Conservation (phyloP, 2,797 vertebrate species). For the Thripadectes ignobilis region DNA sequence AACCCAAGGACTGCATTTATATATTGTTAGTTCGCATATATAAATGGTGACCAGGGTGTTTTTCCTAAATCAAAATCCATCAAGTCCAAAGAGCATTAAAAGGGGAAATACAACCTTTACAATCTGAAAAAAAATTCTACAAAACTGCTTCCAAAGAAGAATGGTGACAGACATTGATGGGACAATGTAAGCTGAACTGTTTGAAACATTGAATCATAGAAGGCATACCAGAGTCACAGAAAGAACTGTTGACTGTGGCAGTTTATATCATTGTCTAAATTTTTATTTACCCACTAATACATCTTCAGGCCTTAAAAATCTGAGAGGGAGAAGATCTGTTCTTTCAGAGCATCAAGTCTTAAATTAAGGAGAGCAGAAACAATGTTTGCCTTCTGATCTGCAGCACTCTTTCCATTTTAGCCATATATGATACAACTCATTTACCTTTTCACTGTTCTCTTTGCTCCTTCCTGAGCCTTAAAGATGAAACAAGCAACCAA, state of each 20-base stretch:
- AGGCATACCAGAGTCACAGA: neutral
- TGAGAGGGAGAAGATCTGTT: neutral
- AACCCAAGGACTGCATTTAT: neutral
- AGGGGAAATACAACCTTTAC: neutral
- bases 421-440: neutral
- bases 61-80: neutral
- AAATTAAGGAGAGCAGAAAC: neutral
- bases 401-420: neutral
- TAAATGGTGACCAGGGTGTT: neutral
- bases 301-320: neutral
- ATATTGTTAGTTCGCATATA: neutral
- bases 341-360: neutral
- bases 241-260: neutral
- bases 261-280: neutral
- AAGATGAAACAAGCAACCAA: neutral
- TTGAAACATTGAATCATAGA: neutral
- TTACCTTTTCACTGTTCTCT: neutral
- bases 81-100: neutral
- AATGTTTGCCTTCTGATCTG: neutral
- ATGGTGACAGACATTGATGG: neutral
- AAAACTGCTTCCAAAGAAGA: neutral
- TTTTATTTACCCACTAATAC: neutral
- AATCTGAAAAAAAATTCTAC: neutral
- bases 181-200: neutral
- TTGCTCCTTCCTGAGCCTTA: neutral